phyloP scores from a whole-genome alignment of 2,888 invertebrate genomes.

The Fissipunctia ypsillon region DNA sequence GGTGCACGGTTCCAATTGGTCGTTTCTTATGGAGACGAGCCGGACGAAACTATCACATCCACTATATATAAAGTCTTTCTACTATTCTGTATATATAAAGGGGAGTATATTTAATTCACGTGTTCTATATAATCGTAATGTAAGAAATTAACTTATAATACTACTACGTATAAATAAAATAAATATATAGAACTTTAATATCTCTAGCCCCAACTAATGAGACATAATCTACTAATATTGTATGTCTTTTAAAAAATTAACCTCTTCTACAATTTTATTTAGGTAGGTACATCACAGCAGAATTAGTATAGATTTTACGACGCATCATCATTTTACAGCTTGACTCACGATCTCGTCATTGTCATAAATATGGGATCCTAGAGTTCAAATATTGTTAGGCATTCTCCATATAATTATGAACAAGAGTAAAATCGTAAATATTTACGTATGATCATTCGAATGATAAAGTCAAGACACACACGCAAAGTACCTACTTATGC shows the following conservation, averaged over 20 bases:
- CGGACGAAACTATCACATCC: too few relatives aligned
- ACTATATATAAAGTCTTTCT: too few relatives aligned
- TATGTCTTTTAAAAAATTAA: too few relatives aligned
- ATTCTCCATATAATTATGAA: conserved; percentile 6
- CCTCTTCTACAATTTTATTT: not conserved
- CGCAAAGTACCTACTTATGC: conserved; percentile 7
- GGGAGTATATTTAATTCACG: not conserved
- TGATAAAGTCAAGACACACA: conserved; percentile 19
- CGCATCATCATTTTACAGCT: conserved; percentile 1
- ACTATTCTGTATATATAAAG: too few relatives aligned
- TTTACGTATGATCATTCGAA: conserved; percentile 20
- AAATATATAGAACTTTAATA: not conserved
- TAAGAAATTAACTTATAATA: too few relatives aligned
- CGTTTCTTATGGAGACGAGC: too few relatives aligned
- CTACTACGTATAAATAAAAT: too few relatives aligned
- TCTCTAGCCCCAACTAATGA: too few relatives aligned
- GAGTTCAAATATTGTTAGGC: not conserved
- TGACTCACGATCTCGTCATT: not conserved
- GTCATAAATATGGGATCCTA: conserved; percentile 10
- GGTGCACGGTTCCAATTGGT: too few relatives aligned
- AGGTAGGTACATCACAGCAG: not conserved
- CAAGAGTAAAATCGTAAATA: conserved; percentile 23
- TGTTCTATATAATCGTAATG: not conserved
- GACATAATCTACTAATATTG: too few relatives aligned
- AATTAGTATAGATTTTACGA: conserved; percentile 18